These are phyloP conservation scores for Scophthalmus maximus DNA, from an alignment of 2,113 vertebrate genomes.

Conservation along the genomic window DNA sequence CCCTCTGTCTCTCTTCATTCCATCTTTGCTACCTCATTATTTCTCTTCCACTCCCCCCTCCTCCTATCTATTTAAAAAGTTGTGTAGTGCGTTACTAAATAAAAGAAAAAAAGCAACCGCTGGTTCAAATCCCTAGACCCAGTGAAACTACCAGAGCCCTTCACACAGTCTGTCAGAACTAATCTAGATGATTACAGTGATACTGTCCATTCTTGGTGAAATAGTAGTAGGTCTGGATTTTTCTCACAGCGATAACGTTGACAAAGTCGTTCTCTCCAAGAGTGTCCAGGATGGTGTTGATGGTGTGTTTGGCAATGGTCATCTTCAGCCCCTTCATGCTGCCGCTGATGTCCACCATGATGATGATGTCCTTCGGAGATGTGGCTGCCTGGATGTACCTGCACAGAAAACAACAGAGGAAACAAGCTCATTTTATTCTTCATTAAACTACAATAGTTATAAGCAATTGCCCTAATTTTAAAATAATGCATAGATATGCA, in stretches of 20 bases:
- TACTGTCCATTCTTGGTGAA: neutral
- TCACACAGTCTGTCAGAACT: too few species aligned
- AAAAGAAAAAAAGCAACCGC: too few species aligned
- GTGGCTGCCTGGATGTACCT: conserved; percentile 99
- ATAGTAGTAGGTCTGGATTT: neutral
- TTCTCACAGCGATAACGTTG: conserved; percentile 92
- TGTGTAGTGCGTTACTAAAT: too few species aligned
- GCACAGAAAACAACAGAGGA: neutral
- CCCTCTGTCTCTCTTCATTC: too few species aligned
- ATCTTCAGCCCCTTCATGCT: conserved; percentile 97
- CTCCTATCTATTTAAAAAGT: too few species aligned
- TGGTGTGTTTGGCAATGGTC: conserved; percentile 96
- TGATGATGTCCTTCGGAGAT: conserved; percentile 96
- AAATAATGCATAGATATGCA: neutral
- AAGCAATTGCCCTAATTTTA: neutral
- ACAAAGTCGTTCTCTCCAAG: conserved; percentile 98
- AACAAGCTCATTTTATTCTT: neutral
- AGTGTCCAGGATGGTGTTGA: conserved; percentile 93
- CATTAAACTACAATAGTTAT: neutral
- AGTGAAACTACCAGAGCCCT: too few species aligned
- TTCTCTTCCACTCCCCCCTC: too few species aligned
- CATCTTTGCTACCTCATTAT: too few species aligned
- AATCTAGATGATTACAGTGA: too few species aligned
- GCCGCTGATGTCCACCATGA: conserved; percentile 93
- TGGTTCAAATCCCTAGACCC: too few species aligned